These are phyloP conservation scores for Blennius ocellaris DNA, from an alignment of 2,113 vertebrate species.

Conservation along the genomic window DNA sequence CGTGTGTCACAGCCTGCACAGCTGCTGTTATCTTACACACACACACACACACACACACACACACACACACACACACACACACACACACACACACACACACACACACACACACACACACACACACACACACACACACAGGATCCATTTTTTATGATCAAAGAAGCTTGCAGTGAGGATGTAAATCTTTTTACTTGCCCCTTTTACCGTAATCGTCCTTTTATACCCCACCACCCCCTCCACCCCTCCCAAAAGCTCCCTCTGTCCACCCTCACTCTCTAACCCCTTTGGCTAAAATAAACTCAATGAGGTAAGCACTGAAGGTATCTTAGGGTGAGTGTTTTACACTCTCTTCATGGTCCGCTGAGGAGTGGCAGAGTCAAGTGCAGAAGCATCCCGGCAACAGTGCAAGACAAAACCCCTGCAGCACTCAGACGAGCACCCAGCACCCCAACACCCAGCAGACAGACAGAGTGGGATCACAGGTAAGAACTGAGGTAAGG, in stretches of 20 bases:
- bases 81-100: conserved; percentile 1
- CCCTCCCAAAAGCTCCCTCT: too few species aligned
- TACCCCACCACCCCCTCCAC: conserved; percentile 37
- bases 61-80: not conserved
- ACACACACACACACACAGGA: conserved; percentile 32
- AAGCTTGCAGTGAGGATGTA: conserved; percentile 62
- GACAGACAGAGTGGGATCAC: conserved; percentile 23
- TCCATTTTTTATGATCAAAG: conserved; percentile 80
- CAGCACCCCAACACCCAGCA: conserved; percentile 18
- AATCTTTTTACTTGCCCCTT: conserved; percentile 68
- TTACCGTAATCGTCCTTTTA: conserved; percentile 45
- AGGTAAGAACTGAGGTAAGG: conserved; percentile 54
- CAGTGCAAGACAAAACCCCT: conserved; percentile 24
- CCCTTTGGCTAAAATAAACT: conserved; percentile 80
- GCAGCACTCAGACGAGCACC: not conserved
- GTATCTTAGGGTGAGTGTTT: conserved; percentile 67
- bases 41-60: not conserved
- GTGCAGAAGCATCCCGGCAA: conserved; percentile 50
- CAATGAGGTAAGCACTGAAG: conserved; percentile 77
- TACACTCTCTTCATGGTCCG: conserved; percentile 54
- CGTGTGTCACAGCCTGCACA: conserved; percentile 38
- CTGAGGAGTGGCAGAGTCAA: conserved; percentile 54
- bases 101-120: conserved; percentile 9
- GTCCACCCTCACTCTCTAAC: conserved; percentile 60
- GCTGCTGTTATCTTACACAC: conserved; percentile 54